These are phyloP conservation scores for Orcinus orca DNA, from an alignment of 2,113 vertebrate genomes.

Conservation along the genomic window DNA sequence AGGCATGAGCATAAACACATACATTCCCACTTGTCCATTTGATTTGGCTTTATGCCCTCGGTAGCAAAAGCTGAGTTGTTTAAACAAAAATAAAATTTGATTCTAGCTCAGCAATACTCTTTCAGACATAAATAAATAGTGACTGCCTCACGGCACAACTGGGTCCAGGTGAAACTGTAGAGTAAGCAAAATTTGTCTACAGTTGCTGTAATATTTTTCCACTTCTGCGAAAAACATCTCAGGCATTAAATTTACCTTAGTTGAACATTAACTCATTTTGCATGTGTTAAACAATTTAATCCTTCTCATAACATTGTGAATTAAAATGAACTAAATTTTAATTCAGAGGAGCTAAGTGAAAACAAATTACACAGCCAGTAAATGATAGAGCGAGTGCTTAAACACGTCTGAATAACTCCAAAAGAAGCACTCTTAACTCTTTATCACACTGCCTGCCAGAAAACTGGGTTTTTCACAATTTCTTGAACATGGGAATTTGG, in stretches of 20 bases:
- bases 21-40: neutral
- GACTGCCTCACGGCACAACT: neutral
- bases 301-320: neutral
- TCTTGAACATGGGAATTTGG: neutral
- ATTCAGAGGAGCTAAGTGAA: neutral
- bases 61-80: neutral
- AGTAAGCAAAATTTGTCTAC: slow-evolving; percentile 7
- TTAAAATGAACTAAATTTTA: slow-evolving; percentile 25
- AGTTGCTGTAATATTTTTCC: neutral
- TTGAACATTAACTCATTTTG: slow-evolving; percentile 13
- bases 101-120: neutral
- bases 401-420: neutral
- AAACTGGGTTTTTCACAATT: neutral
- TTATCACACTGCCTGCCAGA: neutral
- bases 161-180: neutral
- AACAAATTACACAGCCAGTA: neutral
- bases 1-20: neutral
- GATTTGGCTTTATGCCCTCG: slow-evolving; percentile 9
- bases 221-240: neutral
- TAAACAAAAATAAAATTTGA: slow-evolving; percentile 38
- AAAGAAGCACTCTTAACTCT: neutral
- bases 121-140: slow-evolving; percentile 37
- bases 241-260: neutral
- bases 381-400: neutral
- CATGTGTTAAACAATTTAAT: slow-evolving; percentile 26